phyloP scores from a whole-genome alignment of 30 jellyfish, hydroid and myxozoan genomes.

The Nemopilema nomurai region DNA sequence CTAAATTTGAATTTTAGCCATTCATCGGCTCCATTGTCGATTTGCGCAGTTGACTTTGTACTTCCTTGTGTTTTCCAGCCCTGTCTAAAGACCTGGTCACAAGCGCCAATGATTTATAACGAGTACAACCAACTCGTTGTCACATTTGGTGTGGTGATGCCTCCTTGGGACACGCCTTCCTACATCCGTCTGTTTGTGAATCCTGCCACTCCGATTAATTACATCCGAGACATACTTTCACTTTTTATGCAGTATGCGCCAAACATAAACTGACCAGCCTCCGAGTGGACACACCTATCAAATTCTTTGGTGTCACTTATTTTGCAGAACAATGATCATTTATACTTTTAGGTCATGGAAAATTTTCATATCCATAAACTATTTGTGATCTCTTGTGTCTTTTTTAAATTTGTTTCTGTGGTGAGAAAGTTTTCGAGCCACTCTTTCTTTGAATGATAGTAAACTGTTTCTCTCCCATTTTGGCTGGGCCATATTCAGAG shows the following conservation, averaged over 20 bases:
- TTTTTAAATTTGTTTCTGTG: too few species aligned
- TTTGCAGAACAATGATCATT: neutral
- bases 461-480: too few species aligned
- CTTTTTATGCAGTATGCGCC: neutral
- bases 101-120: neutral
- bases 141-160: conserved; percentile 60
- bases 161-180: conserved; percentile 50
- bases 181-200: conserved; percentile 2
- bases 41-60: neutral
- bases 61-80: neutral
- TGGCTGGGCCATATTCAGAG: too few species aligned
- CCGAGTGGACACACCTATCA: neutral
- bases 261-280: neutral
- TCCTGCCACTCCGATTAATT: neutral
- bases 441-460: too few species aligned
- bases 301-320: neutral
- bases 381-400: too few species aligned
- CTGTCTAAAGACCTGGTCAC: neutral
- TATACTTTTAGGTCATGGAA: too few species aligned
- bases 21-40: too few species aligned
- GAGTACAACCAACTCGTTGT: neutral
- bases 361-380: too few species aligned
- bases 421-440: too few species aligned
- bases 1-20: too few species aligned
- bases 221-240: conserved; percentile 1